phyloP scores from a whole-genome alignment of 2,888 invertebrate species.

The Rotaria sp. region DNA sequence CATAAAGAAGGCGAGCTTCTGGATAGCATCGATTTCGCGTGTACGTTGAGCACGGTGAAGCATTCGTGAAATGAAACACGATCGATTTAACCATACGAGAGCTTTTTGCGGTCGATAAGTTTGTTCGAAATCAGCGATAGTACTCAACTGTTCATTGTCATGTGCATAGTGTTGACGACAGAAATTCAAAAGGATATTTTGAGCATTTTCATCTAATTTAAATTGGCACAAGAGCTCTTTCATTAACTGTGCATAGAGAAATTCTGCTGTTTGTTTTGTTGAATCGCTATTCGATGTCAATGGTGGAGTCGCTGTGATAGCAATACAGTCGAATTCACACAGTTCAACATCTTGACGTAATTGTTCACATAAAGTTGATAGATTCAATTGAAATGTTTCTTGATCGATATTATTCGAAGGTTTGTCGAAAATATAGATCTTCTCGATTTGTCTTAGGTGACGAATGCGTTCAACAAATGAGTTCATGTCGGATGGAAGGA shows the following conservation, averaged over 20 bases:
- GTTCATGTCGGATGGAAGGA: background rate
- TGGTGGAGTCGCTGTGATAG: background rate
- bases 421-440: background rate
- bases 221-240: background rate
- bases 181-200: background rate
- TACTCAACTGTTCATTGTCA: background rate
- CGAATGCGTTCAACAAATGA: background rate
- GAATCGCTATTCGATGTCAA: background rate
- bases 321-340: background rate
- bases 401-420: no score
- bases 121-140: background rate
- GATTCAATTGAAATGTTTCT: background rate
- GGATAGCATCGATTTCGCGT: background rate
- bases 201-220: background rate
- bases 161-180: background rate
- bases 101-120: background rate
- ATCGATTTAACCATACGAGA: background rate
- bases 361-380: background rate
- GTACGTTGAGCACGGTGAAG: background rate
- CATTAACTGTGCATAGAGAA: background rate
- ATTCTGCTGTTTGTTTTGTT: background rate
- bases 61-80: background rate
- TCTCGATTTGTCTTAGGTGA: background rate
- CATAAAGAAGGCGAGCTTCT: background rate
- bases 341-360: background rate